Percentiles rank a stretch among this genome's conserved stretches.
Conservation (phyloP, 30 jellyfish, hydroid and myxozoan species). For the Hydra vulgaris region DNA sequence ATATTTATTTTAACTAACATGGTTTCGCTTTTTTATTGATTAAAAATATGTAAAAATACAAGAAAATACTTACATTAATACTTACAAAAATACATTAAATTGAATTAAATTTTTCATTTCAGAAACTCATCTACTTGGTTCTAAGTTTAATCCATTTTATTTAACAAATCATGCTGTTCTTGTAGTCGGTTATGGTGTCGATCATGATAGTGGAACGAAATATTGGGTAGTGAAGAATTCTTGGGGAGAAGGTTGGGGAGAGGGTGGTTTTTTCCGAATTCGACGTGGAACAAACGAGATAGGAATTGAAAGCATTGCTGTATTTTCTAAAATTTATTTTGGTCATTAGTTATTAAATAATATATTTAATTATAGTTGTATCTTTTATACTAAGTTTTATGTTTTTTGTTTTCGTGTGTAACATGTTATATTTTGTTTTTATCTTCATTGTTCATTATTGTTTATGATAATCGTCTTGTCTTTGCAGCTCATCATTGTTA, state of each 20-base stretch:
- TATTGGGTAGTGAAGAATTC: conserved; percentile 62
- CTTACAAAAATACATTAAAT: no score
- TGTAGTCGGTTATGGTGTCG: conserved; percentile 50
- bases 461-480: no score
- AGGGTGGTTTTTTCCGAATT: conserved; percentile 43
- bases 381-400: no score
- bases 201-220: conserved; percentile 16
- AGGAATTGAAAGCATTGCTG: conserved; percentile 51
- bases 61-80: not conserved
- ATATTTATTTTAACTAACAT: no score
- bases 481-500: no score
- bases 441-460: no score
- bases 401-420: no score
- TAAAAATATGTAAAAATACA: no score
- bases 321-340: conserved; percentile 22
- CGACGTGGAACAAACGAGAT: conserved; percentile 51
- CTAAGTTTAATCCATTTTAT: conserved; percentile 39
- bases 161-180: conserved; percentile 45
- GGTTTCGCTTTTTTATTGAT: no score
- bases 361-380: no score
- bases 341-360: conserved; percentile 1
- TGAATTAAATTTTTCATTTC: not conserved
- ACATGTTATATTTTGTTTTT: no score
- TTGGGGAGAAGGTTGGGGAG: conserved; percentile 66
- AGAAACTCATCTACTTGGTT: not conserved